Conservation (phyloP, 2,113 vertebrate species). For the Phyllostomus discolor region DNA sequence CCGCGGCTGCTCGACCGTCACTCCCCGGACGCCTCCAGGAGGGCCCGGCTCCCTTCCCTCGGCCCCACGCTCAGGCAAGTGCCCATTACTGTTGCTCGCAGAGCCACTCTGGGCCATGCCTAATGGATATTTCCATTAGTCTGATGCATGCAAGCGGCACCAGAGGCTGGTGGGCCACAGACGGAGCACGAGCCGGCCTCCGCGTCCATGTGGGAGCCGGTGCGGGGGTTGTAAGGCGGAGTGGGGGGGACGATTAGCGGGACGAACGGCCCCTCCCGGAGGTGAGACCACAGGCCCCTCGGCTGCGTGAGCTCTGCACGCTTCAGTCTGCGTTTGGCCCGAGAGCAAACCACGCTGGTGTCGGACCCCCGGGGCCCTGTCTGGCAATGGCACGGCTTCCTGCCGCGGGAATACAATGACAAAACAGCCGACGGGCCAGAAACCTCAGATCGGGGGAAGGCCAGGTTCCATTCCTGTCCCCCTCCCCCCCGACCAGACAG, state of each 20-base stretch:
- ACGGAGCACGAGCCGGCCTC: not conserved
- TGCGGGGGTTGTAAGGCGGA: constrained; percentile 1
- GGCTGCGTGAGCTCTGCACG: not conserved
- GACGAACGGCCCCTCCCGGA: constrained; percentile 1
- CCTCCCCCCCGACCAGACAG: not conserved
- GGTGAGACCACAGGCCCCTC: not conserved
- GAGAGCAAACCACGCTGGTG: not conserved
- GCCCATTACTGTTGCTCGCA: constrained; percentile 42
- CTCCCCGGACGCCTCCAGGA: not conserved
- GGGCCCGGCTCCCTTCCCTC: not conserved
- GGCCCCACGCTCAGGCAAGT: not conserved
- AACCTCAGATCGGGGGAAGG: not conserved
- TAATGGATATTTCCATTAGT: constrained; percentile 59
- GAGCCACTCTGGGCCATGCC: not conserved
- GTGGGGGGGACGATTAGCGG: constrained; percentile 37
- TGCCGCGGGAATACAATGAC: not conserved
- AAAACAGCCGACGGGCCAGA: not conserved
- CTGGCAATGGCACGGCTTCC: not conserved
- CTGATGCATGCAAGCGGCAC: constrained; percentile 37
- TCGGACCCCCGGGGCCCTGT: not conserved
- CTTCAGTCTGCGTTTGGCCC: not conserved
- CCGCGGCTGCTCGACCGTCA: not conserved
- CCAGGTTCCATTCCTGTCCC: not conserved
- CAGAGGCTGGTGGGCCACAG: constrained; percentile 14
- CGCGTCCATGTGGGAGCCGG: not conserved